These are phyloP conservation scores for Rhinopomastus cyanomelas DNA, from an alignment of 2,113 vertebrate genomes.

Conservation along the genomic window DNA sequence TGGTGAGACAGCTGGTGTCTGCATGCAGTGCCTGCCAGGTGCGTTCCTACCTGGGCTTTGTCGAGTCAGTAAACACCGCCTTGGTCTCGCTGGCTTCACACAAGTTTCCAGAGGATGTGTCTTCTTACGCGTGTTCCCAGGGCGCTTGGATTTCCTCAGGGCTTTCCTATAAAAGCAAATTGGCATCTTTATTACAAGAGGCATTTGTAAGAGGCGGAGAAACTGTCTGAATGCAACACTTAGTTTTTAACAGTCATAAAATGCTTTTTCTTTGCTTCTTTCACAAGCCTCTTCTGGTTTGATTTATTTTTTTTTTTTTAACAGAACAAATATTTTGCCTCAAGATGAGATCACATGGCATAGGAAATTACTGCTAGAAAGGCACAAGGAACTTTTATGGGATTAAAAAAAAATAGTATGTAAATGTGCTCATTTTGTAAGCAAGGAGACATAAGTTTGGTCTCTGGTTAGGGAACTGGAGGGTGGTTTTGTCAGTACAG, in stretches of 20 bases:
- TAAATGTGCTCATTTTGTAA: not conserved
- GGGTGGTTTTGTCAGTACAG: not conserved
- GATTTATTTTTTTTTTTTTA: not conserved
- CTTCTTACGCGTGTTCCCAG: not conserved
- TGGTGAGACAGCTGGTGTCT: conserved; percentile 69
- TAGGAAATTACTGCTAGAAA: not conserved
- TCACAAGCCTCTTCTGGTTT: not conserved
- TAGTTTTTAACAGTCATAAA: not conserved
- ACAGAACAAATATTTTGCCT: not conserved
- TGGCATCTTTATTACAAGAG: not conserved
- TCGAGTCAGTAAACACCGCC: not conserved
- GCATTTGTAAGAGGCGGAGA: not conserved
- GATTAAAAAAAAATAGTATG: not conserved
- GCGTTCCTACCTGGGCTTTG: not conserved
- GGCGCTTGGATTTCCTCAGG: not conserved
- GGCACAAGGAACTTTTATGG: not conserved
- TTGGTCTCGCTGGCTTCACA: not conserved
- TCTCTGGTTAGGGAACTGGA: not conserved
- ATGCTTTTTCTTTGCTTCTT: not conserved
- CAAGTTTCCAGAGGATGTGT: not conserved
- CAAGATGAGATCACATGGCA: not conserved
- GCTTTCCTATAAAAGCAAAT: not conserved
- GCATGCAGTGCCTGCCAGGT: conserved; percentile 62
- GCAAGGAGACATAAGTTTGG: not conserved
- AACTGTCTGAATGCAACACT: not conserved